A percentile compares a stretch with the other conserved stretches of the same genome.
Evolutionary conservation across 1,140 invertebrate species (phyloP).

Genomic region (Semibalanus balanoides): DNA sequence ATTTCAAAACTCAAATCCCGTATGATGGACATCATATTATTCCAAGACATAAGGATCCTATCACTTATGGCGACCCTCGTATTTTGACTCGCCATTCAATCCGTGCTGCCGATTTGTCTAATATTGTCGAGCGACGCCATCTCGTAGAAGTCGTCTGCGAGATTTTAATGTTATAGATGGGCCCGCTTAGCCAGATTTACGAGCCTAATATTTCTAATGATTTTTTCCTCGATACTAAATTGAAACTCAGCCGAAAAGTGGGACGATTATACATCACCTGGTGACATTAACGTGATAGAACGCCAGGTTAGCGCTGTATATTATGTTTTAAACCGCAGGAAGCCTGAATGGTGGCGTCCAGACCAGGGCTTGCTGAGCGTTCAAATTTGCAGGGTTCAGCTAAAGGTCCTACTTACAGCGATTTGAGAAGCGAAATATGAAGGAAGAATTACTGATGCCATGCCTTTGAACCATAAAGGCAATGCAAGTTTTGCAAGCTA

Average conservation of each 20-base stretch:
- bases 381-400: no score
- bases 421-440: no score
- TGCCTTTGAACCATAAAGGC: no score
- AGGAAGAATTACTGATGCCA: no score
- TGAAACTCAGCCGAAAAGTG: neutral
- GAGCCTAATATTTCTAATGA: constrained; percentile 2
- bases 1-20: no score
- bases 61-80: no score
- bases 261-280: neutral
- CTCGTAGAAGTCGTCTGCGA: neutral
- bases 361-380: no score
- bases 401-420: no score
- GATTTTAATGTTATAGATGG: neutral
- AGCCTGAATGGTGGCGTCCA: no score
- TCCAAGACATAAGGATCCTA: no score
- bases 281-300: neutral
- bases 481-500: no score
- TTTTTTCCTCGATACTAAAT: neutral
- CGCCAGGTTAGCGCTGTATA: neutral
- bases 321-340: neutral
- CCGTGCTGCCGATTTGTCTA: neutral
- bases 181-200: neutral
- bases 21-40: no score
- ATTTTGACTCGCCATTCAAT: neutral
- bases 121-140: neutral